Percentiles rank a stretch among this genome's conserved stretches.
phyloP scores from a whole-genome alignment of 2,888 invertebrate species.

The Sarcophaga variegata region DNA sequence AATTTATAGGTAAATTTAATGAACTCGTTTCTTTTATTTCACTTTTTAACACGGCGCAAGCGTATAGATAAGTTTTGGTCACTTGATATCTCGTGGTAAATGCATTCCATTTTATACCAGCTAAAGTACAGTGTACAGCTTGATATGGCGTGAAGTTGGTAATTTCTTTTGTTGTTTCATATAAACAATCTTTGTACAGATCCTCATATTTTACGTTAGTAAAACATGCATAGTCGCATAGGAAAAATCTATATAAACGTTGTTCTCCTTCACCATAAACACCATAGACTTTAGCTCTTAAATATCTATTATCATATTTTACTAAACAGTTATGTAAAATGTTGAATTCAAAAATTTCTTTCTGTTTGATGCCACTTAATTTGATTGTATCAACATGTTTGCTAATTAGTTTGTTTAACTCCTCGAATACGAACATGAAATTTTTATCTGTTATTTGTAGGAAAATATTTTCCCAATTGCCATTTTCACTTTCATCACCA shows the following conservation, averaged over 20 bases:
- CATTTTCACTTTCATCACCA: constrained; percentile 70
- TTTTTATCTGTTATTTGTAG: constrained; percentile 68
- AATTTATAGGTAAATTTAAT: constrained; percentile 65
- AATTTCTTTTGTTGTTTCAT: constrained; percentile 70
- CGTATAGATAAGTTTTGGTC: constrained; percentile 69
- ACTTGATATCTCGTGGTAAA: constrained; percentile 68
- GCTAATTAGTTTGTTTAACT: constrained; percentile 59
- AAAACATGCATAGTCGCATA: constrained; percentile 72
- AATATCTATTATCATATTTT: constrained; percentile 67
- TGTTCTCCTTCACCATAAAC: constrained; percentile 55
- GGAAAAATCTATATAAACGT: constrained; percentile 71
- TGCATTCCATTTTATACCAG: constrained; percentile 70
- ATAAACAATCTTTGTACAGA: constrained; percentile 69
- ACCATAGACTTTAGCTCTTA: constrained; percentile 73
- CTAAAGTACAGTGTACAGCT: constrained; percentile 72
- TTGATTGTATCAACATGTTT: constrained; percentile 60
- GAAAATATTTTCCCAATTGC: constrained; percentile 71
- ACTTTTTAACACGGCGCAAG: constrained; percentile 66
- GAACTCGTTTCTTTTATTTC: not conserved
- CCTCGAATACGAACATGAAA: constrained; percentile 60
- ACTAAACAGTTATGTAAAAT: constrained; percentile 73
- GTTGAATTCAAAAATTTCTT: constrained; percentile 56
- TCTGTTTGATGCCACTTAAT: constrained; percentile 22
- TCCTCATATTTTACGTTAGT: constrained; percentile 62
- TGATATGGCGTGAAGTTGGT: constrained; percentile 73